These are phyloP conservation scores for Poicephalus meyeri DNA, from an alignment of 2,113 vertebrate species.

Conservation along the genomic window DNA sequence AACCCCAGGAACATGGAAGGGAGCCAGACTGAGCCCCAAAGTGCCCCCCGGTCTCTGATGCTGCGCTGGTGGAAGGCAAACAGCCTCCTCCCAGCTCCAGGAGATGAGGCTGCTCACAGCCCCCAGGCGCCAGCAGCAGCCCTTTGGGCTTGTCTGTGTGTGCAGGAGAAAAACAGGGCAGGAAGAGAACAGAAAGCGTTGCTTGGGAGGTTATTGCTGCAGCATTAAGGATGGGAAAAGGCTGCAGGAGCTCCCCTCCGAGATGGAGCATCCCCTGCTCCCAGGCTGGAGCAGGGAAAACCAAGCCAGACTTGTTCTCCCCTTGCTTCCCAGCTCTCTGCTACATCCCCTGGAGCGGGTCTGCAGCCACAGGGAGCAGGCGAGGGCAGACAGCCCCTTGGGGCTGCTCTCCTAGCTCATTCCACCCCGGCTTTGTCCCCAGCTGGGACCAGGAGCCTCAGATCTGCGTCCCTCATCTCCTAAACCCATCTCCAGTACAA, in stretches of 20 bases:
- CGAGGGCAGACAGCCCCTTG: not conserved
- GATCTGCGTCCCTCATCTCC: not conserved
- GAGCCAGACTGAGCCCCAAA: not conserved
- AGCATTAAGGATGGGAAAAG: not conserved
- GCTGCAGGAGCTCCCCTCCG: not conserved
- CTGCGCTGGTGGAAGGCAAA: not conserved
- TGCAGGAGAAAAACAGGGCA: not conserved
- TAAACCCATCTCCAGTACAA: slow-evolving; percentile 31
- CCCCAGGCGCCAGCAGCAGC: not conserved
- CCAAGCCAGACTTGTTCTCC: not conserved
- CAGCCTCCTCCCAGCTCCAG: not conserved
- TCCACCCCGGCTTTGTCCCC: not conserved
- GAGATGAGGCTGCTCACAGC: not conserved
- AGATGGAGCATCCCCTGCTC: not conserved
- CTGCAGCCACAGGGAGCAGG: not conserved
- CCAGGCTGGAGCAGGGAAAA: not conserved
- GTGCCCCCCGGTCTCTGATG: not conserved
- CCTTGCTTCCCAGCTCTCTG: not conserved
- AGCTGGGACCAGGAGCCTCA: not conserved
- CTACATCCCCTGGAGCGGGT: rapidly evolving
- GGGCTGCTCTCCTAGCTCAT: not conserved
- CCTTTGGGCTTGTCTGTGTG: not conserved
- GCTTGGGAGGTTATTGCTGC: not conserved
- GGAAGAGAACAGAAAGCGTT: not conserved
- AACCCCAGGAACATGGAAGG: not conserved